These are phyloP conservation scores for Dicerorhinus sumatrensis DNA, from an alignment of 2,113 vertebrate genomes.

Conservation along the genomic window DNA sequence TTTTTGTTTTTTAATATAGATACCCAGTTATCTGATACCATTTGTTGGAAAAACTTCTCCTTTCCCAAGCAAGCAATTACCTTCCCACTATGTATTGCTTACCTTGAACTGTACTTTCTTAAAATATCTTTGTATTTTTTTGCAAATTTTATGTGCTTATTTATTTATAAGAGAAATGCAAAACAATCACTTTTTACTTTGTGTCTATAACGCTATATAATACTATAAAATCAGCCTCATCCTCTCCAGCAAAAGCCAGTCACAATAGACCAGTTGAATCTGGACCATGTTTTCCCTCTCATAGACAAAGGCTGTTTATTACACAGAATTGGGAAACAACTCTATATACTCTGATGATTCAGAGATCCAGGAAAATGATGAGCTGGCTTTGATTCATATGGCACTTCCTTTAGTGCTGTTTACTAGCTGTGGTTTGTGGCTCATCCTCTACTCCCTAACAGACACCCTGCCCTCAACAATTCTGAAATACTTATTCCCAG, in stretches of 20 bases:
- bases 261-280: not conserved
- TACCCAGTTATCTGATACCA: not conserved
- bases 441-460: not conserved
- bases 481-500: slow-evolving; percentile 14
- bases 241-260: not conserved
- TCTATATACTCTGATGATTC: slow-evolving; percentile 14
- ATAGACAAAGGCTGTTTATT: slow-evolving; percentile 8
- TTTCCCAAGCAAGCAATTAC: not conserved
- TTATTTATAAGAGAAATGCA: not conserved
- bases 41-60: not conserved
- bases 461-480: not conserved
- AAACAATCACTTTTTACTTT: not conserved
- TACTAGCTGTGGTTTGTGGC: not conserved
- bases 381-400: not conserved
- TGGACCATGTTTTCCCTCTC: not conserved
- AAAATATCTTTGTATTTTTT: not conserved
- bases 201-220: not conserved
- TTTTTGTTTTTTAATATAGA: not conserved
- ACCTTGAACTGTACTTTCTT: not conserved
- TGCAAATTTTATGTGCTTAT: not conserved
- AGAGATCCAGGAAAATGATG: slow-evolving; percentile 28
- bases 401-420: not conserved
- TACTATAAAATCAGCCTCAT: not conserved
- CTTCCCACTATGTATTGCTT: not conserved
- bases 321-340: not conserved